These are phyloP conservation scores for Tachysurus vachellii DNA, from an alignment of 2,113 vertebrate genomes.

Conservation along the genomic window DNA sequence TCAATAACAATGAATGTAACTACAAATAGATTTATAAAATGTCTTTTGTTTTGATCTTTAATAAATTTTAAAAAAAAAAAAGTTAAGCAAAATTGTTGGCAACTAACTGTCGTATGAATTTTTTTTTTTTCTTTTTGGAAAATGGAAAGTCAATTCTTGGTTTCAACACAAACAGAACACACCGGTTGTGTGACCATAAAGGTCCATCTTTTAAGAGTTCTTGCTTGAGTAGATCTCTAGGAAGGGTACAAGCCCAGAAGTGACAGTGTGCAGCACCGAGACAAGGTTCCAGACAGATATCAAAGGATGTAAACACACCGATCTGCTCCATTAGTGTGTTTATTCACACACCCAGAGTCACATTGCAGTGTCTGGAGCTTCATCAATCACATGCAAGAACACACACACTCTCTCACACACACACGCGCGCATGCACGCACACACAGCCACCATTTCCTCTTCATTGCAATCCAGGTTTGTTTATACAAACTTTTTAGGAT, in stretches of 20 bases:
- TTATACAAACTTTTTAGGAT: background rate
- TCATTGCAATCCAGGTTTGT: background rate
- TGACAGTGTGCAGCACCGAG: constrained; percentile 6
- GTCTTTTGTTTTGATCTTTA: background rate
- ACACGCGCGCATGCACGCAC: background rate
- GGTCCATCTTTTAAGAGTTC: background rate
- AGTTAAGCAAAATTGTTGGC: background rate
- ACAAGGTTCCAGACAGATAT: constrained; percentile 16
- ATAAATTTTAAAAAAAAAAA: background rate
- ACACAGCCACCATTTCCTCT: constrained; percentile 11
- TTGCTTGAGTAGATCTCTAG: background rate
- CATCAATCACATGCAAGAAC: constrained; percentile 23
- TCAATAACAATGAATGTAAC: background rate
- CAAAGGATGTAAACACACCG: constrained; percentile 34
- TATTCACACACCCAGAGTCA: constrained; percentile 21
- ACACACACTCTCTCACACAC: background rate
- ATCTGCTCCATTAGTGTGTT: constrained; percentile 38
- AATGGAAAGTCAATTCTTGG: background rate
- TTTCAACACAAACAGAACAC: background rate
- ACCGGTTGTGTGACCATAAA: background rate
- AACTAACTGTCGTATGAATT: background rate
- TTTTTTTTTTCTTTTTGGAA: background rate
- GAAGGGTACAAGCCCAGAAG: background rate
- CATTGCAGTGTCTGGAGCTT: constrained; percentile 15
- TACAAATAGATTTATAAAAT: background rate